Evolutionary conservation across 1,140 invertebrate genomes (phyloP), one percentile per base, ranked within the genome.

Genomic region (Drosophila neocordata): DNA sequence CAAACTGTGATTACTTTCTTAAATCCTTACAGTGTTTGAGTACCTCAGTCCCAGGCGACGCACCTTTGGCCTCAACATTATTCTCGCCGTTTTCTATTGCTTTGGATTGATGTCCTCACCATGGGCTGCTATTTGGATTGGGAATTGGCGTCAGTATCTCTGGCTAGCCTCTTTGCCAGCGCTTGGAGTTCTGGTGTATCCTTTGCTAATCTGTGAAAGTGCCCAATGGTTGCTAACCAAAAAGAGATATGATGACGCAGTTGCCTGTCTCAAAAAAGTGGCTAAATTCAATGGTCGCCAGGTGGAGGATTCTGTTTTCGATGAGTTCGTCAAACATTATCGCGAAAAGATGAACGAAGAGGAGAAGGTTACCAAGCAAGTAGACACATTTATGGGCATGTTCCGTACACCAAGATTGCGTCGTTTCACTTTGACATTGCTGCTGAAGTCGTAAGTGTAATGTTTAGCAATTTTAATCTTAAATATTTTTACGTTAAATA

Each of bases 191-290:
- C 73, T 92, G 9, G 65, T 72, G 11, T 94, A 92, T 66, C 93
- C 92, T 37, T 81, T 92, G 31, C 60, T 93, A 31, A 90, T 94
- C 78, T 93, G 94, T 57, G 94, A 95, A 79, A 94, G 94, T 51
- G 94, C 93, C 0, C 92, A 94, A 59, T 95, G 94, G 94, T 88
- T 95, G 18, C 82, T 94, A 3, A 93, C 93, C 37, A 92, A 93
- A 83, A 92, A 93, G 9, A 81, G 90, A 35, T 91, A 92, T 4
- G 92, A 93, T n/a, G 80, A 93, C 41, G 94, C 94, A 2, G 91
- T 93, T 11, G 64, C 91, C 11, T 93, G 93, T 63, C 93, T 94
- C 55, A 78, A 90, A 55, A 91, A 79, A 63, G 93, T 95, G 64
- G 94, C 94, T 6, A 90, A 91, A 63, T 92, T 93, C 18, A 95